Base-by-base conservation (phyloP, 2,797 vertebrate species). In the Molossus alvarezi region DNA sequence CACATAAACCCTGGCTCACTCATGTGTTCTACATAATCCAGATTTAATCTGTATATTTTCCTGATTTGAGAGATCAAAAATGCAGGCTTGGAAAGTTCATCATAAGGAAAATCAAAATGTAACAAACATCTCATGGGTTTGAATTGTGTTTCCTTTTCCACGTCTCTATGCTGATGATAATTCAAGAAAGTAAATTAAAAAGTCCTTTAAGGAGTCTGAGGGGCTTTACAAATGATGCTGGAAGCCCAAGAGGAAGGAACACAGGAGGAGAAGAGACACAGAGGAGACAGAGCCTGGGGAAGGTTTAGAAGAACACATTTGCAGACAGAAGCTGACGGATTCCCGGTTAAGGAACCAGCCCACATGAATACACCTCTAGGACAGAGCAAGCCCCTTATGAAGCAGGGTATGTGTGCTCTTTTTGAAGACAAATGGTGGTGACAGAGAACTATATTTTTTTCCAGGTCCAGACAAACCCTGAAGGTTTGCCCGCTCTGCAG, bases 351-450 rank as follows among this genome's bases (percentile, higher is more conserved):
- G 12, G 27, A 64, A 87, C 37, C 0, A 65, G 4, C 9, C 15
- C 55, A 71, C 23, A 71, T 3, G 45, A 77, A 64, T 29, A 37
- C 12, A 72, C 5, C 0, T 51, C 25, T 2, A 77, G 55, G 33
- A 92, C 84, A 7, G 10, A 91, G 2, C 10, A 72, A 23, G 11
- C 3, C 51, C 23, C 14, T 76, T 45, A 25, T n/a, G 14, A 12
- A 29, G 69, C 81, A 75, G 0, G 0, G 23, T 57, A 25, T 58
- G 41, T 29, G 9, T 45, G 21, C 62, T 83, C 11, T 48, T 5
- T 60, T 75, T 94, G 21, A 80, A 88, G 71, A 87, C 81, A 84
- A 94, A 76, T 29, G n/a, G 3, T 51, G 77, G 55, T 62, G 55
- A 79, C 4, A 75, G 86, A 23, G 64, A 76, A 72, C 73, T 29